A percentile compares a stretch with the other conserved stretches of the same genome.
These are phyloP conservation scores for Dasyprocta punctata DNA, from an alignment of 2,113 vertebrate genomes.

Conservation along the genomic window DNA sequence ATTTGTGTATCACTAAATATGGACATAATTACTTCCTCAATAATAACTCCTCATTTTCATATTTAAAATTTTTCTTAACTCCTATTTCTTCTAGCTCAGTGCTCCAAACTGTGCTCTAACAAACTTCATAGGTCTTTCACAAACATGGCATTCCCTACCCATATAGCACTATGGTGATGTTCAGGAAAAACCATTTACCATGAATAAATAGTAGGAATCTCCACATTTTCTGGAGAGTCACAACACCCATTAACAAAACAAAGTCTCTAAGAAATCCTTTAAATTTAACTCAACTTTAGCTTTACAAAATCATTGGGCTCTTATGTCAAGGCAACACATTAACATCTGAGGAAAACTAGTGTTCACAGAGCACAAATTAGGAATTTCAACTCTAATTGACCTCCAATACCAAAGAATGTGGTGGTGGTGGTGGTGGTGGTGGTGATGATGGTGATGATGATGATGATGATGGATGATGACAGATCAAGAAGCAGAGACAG, in stretches of 20 bases:
- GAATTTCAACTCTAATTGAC: slow-evolving; percentile 28
- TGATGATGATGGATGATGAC: neutral
- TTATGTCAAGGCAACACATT: slow-evolving; percentile 18
- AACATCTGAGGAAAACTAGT: neutral
- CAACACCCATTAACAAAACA: neutral
- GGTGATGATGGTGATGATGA: neutral
- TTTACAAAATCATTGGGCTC: slow-evolving; percentile 11
- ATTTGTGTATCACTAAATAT: neutral
- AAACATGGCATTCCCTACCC: neutral
- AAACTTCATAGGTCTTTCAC: neutral
- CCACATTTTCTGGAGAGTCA: neutral
- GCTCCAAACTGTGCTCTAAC: slow-evolving; percentile 24
- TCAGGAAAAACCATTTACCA: slow-evolving; percentile 19
- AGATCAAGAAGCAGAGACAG: neutral
- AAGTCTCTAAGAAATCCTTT: neutral
- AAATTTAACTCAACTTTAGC: slow-evolving; percentile 11
- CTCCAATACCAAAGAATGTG: neutral
- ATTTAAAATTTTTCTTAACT: slow-evolving; percentile 11
- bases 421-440: neutral
- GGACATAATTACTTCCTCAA: neutral
- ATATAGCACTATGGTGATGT: neutral
- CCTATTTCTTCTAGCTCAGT: slow-evolving; percentile 2
- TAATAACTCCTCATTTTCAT: slow-evolving; percentile 15
- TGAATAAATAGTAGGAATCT: neutral
- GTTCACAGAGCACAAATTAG: neutral